These are phyloP conservation scores for Drosophila kikkawai DNA, from an alignment of 1,140 invertebrate species.

Conservation along the genomic window DNA sequence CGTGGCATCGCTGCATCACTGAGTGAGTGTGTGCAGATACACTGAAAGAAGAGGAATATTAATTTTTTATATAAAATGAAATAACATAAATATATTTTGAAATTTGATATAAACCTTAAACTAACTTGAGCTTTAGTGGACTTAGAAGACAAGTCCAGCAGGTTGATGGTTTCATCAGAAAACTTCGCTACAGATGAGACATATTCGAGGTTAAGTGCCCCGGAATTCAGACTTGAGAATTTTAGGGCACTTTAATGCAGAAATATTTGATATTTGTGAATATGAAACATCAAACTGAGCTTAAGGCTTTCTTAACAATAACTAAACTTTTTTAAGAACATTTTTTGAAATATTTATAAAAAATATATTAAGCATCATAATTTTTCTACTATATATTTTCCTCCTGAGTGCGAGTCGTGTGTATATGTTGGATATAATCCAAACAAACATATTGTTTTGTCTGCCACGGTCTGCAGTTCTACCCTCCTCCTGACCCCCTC, in stretches of 20 bases:
- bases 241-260: not conserved
- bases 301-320: not conserved
- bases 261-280: not conserved
- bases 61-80: not conserved
- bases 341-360: not conserved
- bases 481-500: constrained; percentile 16
- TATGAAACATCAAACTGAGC: not conserved
- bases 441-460: constrained; percentile 84
- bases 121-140: no score
- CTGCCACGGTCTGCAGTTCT: constrained; percentile 70
- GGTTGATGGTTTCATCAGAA: no score
- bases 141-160: no score
- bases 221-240: not conserved
- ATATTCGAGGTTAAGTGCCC: not conserved
- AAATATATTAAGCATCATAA: no score
- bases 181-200: no score
- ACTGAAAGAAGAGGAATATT: not conserved
- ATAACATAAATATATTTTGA: not conserved
- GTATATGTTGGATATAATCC: constrained; percentile 68
- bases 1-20: constrained; percentile 54
- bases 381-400: not conserved
- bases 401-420: not conserved
- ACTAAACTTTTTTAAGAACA: not conserved
- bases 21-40: constrained; percentile 10
- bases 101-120: not conserved